Percentiles rank a stretch among this genome's conserved stretches.
Evolutionary conservation across 2,113 vertebrate species (phyloP).

Genomic region (Daboia siamensis): DNA sequence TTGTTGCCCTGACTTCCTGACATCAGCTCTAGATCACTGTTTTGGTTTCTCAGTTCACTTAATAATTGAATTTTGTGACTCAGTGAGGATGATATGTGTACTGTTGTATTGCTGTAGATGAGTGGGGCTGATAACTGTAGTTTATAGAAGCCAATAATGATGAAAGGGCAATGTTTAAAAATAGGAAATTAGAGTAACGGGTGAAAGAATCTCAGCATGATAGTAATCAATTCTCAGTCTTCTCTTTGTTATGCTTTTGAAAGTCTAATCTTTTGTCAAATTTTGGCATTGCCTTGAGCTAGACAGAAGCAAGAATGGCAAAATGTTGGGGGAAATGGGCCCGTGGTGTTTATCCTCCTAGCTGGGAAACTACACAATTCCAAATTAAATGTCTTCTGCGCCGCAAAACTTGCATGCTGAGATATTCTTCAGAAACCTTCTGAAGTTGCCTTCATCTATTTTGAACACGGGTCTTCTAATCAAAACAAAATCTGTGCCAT

Average conservation of each 20-base stretch:
- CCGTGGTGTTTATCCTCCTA: background rate
- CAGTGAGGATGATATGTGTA: conserved; percentile 33
- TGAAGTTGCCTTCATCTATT: too few relatives aligned
- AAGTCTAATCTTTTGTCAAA: background rate
- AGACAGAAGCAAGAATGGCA: background rate
- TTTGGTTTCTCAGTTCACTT: conserved; percentile 31
- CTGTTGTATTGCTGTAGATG: conserved; percentile 46
- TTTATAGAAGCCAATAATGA: conserved; percentile 36
- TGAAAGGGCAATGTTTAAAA: conserved; percentile 4
- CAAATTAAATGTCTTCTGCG: background rate
- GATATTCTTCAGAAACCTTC: background rate
- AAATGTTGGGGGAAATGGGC: background rate
- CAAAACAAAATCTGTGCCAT: background rate
- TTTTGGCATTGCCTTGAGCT: background rate
- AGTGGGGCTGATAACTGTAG: conserved; percentile 34
- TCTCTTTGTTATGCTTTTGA: background rate
- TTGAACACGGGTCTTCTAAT: background rate
- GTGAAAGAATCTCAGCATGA: background rate
- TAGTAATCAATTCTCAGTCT: background rate
- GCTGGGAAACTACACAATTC: background rate
- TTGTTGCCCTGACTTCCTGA: conserved; percentile 18
- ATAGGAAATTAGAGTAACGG: background rate
- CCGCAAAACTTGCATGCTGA: background rate
- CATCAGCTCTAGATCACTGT: conserved; percentile 22
- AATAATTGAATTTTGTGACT: conserved; percentile 56